Evolutionary conservation across 2,797 vertebrate species (phyloP).

Genomic region (Rhodeus uyekii): DNA sequence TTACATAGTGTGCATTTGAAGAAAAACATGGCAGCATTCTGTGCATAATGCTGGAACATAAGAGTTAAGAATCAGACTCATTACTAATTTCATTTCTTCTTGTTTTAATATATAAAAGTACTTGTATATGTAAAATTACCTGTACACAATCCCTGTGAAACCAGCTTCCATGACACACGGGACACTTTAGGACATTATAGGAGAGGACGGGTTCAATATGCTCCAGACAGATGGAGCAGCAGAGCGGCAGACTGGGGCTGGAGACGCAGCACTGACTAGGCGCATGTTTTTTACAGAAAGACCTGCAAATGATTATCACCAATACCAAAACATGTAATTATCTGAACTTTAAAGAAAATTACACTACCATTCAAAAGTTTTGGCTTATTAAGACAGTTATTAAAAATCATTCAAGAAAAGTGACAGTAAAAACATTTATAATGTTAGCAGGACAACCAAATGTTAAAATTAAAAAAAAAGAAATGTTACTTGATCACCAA

Average conservation of each 20-base stretch:
- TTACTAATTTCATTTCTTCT: neutral
- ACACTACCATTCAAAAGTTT: neutral
- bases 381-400: too few species aligned
- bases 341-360: neutral
- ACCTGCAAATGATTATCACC: slow-evolving; percentile 73
- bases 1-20: slow-evolving; percentile 95
- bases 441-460: neutral
- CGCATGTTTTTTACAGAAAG: slow-evolving; percentile 87
- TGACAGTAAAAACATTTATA: neutral
- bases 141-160: slow-evolving; percentile 96
- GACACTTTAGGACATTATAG: slow-evolving; percentile 85
- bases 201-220: slow-evolving; percentile 79
- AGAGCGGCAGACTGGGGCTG: slow-evolving; percentile 74
- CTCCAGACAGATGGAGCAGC: slow-evolving; percentile 92
- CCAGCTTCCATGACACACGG: slow-evolving; percentile 91
- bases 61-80: neutral
- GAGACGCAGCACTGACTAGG: slow-evolving; percentile 78
- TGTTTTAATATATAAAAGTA: neutral
- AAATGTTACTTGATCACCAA: neutral
- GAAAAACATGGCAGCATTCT: slow-evolving; percentile 94
- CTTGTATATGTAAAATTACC: slow-evolving; percentile 71
- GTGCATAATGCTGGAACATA: slow-evolving; percentile 83
- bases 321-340: neutral
- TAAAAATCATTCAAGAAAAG: too few species aligned
- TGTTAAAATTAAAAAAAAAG: too few species aligned